A percentile compares a stretch with the other conserved stretches of the same genome.
These are phyloP conservation scores for Drosophila erecta DNA, from an alignment of 1,140 invertebrate genomes.

Conservation along the genomic window DNA sequence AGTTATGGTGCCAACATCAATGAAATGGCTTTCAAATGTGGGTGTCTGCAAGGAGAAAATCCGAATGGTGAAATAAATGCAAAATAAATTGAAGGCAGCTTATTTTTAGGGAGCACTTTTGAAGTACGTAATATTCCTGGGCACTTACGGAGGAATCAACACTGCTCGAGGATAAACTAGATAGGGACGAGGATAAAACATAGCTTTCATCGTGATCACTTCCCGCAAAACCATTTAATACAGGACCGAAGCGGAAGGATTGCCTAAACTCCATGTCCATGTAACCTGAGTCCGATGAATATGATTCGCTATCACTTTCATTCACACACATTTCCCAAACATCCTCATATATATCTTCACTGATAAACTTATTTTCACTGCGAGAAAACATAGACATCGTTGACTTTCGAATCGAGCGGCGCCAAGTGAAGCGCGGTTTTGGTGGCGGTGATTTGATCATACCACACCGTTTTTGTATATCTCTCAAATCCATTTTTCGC, in stretches of 20 bases:
- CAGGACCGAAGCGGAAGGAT: background rate
- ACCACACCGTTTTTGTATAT: conserved; percentile 28
- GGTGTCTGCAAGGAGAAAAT: conserved; percentile 9
- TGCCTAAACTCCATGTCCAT: too few relatives aligned
- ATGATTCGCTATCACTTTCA: background rate
- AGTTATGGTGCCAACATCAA: conserved; percentile 74
- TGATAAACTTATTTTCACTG: background rate
- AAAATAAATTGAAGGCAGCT: background rate
- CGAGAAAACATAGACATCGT: accelerated
- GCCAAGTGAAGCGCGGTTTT: background rate
- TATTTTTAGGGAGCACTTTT: background rate
- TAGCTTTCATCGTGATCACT: background rate
- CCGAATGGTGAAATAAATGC: background rate
- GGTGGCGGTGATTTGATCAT: background rate
- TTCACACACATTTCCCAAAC: conserved; percentile 10
- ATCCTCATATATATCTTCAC: conserved; percentile 1
- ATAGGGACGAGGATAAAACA: background rate
- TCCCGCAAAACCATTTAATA: too few relatives aligned
- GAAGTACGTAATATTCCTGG: background rate
- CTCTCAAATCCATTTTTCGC: conserved; percentile 23
- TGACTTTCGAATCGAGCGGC: background rate
- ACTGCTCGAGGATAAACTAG: background rate
- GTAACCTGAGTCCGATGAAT: background rate
- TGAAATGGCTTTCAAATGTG: conserved; percentile 59
- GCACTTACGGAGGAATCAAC: background rate